Evolutionary conservation across 1,140 invertebrate genomes (phyloP), one percentile per base, ranked within the genome.

Genomic region (Dendrolimus punctatus): DNA sequence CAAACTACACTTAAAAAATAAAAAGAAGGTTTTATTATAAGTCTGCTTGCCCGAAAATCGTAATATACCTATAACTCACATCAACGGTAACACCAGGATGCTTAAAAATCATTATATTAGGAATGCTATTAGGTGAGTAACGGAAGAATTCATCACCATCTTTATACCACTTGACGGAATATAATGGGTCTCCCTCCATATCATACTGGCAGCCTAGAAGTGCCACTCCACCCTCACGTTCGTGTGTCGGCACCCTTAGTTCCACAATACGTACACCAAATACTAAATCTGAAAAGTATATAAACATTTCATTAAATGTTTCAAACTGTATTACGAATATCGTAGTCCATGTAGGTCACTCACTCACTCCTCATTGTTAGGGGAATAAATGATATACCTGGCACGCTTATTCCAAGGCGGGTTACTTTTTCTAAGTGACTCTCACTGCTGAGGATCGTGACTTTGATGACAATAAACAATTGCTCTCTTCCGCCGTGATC

Each of bases 111-210:
- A 86, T 85, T 6, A 87, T 89, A 0, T 88, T 82, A n/a, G 90
- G 90, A 48, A 71, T 76, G 59, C 91, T 90, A 38, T 57, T 62
- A 4, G 79, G 83, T 37, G 79, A 71, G 50, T 80, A 86, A 48
- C 92, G 89, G 77, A 91, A 95, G 81, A 95, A 93, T 73, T 95
- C 91, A 57, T 89, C 83, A 42, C 90, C 90, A 57, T 93, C 92
- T 68, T 94, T 94, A 80, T 94, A 94, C 93, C 93, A 95, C 80
- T 94, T 95, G 57, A 95, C 91, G 0, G 93, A 93, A 78, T 94
- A 94, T 8, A 95, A 86, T 2, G 87, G 84, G 47, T 93, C 92
- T 6, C 87, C 90, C 61, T 90, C 90, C 71, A 88, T 76, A 66
- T 91, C 89, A 60, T 88, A 91, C 55, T 85, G 80, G 69, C 90